phyloP scores from a whole-genome alignment of 2,888 invertebrate species.

The Nomada hirtipes region DNA sequence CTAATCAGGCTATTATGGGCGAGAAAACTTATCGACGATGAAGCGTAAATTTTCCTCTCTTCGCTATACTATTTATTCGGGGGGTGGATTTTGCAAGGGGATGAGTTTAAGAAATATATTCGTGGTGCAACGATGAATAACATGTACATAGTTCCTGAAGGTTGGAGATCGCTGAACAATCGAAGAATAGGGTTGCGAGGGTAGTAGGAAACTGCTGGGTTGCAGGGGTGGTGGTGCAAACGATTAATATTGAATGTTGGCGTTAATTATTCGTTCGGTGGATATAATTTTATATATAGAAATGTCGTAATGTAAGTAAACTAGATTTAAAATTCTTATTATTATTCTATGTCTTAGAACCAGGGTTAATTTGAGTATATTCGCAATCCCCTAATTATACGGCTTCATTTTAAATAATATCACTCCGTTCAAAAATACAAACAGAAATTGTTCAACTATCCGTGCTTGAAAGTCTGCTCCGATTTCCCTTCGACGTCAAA shows the following conservation, averaged over 20 bases:
- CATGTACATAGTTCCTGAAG: background rate
- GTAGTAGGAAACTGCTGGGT: background rate
- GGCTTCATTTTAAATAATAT: no score
- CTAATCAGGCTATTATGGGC: constrained; percentile 23
- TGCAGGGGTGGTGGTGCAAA: background rate
- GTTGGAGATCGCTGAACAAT: constrained; percentile 38
- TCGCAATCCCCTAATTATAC: no score
- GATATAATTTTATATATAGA: background rate
- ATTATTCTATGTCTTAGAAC: no score
- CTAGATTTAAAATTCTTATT: no score
- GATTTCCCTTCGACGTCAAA: no score
- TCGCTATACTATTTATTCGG: background rate
- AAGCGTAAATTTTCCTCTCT: background rate
- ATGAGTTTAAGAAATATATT: background rate
- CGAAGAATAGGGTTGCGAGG: background rate
- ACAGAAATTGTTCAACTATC: no score
- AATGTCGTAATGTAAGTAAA: no score
- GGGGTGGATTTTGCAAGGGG: background rate
- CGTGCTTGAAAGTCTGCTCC: no score
- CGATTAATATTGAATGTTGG: background rate
- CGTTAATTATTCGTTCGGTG: background rate
- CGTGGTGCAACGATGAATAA: background rate
- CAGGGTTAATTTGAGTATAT: no score
- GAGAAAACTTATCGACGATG: constrained; percentile 4
- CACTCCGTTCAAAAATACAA: no score